Evolutionary conservation across 2,888 invertebrate genomes (phyloP), one percentile per base, ranked within the genome.

Genomic region (Lasioglossum malachurum): DNA sequence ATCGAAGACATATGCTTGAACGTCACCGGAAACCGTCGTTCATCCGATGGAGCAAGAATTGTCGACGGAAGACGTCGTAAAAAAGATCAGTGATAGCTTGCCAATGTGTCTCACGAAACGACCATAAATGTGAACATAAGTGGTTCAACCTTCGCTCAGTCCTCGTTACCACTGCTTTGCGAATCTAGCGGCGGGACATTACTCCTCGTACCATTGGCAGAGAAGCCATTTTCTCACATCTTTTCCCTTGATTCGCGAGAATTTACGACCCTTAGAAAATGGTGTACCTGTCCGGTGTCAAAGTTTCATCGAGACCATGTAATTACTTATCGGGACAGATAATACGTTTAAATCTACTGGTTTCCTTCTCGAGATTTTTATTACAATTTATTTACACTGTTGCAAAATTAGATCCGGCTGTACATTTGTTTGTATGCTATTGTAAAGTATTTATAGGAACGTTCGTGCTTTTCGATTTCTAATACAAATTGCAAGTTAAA

Each of bases 61-160:
- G 73, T 38, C 53, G 75, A 73, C 46, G 38, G 71, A 75, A 64
- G 69, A 72, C 46, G 27, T 75, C 72, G 77, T 69, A 67, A 75
- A 74, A 38, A 46, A 78, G 84, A 87, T 84, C 78, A 82, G 78
- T 71, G 72, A 75, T 83, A 67, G 44, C 72, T 69, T 73, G 79
- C 41, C 64, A 38, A 82, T 82, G 74, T 74, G 71, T 77, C 82
- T 83, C 71, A 46, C 57, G 77, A 49, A 84, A 80, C 82, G 78
- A 60, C 82, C 82, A 85, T 85, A 88, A 87, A 86, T 83, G 75
- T 80, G 78, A 83, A 76, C 85, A 76, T 81, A 83, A 85, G 80
- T 81, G 80, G 78, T 71, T 81, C 75, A 87, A 86, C 67, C 73
- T 87, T 87, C 85, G 74, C 80, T 86, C 84, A 53, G 49, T 57